phyloP scores from a whole-genome alignment of 2,113 vertebrate genomes.

The Propithecus coquereli region DNA sequence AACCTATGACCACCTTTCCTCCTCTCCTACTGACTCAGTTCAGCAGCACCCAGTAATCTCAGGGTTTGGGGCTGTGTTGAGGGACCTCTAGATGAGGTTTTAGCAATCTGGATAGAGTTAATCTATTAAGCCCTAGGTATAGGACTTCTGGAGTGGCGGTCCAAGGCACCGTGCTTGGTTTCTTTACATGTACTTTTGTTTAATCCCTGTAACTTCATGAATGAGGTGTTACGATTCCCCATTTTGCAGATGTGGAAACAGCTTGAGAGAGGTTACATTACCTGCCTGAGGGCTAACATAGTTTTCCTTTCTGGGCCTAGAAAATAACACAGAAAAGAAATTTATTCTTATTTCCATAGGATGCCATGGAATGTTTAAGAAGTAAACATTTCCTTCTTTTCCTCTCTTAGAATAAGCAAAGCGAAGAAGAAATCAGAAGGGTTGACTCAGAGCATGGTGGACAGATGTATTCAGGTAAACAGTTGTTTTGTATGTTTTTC shows the following conservation, averaged over 20 bases:
- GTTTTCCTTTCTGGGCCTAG: not conserved
- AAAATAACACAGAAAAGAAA: not conserved
- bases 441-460: constrained; percentile 98
- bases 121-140: not conserved
- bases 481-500: not conserved
- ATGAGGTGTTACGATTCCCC: not conserved
- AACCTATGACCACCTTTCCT: not conserved
- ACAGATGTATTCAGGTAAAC: constrained; percentile 96
- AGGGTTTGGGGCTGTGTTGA: not conserved
- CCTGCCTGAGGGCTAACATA: not conserved
- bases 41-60: not conserved
- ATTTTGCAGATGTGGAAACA: not conserved
- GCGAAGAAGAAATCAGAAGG: constrained; percentile 96
- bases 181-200: not conserved
- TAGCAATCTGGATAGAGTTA: not conserved
- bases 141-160: not conserved
- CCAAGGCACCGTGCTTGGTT: not conserved
- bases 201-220: not conserved
- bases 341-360: not conserved
- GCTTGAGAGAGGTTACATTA: not conserved
- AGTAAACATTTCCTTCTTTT: not conserved
- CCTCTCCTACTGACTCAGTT: not conserved
- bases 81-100: not conserved
- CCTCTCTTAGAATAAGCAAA: constrained; percentile 90
- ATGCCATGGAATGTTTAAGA: not conserved